These are phyloP conservation scores for Leptodirus hochenwartii DNA, from an alignment of 2,888 invertebrate species.

Conservation along the genomic window DNA sequence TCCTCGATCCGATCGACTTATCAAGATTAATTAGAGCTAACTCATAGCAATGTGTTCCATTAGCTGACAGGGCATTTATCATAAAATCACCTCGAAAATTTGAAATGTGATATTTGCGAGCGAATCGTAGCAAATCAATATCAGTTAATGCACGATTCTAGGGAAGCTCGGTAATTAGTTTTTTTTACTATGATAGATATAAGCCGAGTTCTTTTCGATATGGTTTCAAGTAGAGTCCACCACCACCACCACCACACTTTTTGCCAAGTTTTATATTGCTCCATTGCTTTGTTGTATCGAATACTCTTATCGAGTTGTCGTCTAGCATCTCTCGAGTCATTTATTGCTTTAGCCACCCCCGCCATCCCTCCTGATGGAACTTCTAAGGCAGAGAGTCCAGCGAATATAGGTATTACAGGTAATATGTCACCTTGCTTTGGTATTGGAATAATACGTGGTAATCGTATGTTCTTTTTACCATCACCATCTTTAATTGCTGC, in stretches of 20 bases:
- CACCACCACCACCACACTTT: constrained; percentile 15
- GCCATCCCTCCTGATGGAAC: constrained; percentile 21
- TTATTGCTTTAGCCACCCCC: constrained; percentile 20
- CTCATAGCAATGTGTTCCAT: constrained; percentile 14
- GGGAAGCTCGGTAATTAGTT: constrained; percentile 14
- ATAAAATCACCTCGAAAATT: constrained; percentile 21
- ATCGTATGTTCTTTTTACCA: constrained; percentile 8
- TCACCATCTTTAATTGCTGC: constrained; percentile 4
- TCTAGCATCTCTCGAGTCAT: constrained; percentile 18
- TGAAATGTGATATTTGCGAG: constrained; percentile 15
- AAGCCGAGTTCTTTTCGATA: constrained; percentile 14
- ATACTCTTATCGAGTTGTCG: constrained; percentile 17
- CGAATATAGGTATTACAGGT: constrained; percentile 20
- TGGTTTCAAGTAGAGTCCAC: constrained; percentile 19
- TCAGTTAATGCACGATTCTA: constrained; percentile 17
- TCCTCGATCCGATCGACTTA: constrained; percentile 13
- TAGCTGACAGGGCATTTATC: constrained; percentile 21
- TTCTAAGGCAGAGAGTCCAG: constrained; percentile 20
- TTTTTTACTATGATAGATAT: too few species aligned
- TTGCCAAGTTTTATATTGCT: constrained; percentile 19
- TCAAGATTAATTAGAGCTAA: constrained; percentile 17
- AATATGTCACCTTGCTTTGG: constrained; percentile 20
- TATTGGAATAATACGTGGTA: constrained; percentile 18
- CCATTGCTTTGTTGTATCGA: constrained; percentile 22
- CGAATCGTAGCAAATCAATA: constrained; percentile 16